These are phyloP conservation scores for Helleia helle DNA, from an alignment of 2,888 invertebrate species.

Conservation along the genomic window DNA sequence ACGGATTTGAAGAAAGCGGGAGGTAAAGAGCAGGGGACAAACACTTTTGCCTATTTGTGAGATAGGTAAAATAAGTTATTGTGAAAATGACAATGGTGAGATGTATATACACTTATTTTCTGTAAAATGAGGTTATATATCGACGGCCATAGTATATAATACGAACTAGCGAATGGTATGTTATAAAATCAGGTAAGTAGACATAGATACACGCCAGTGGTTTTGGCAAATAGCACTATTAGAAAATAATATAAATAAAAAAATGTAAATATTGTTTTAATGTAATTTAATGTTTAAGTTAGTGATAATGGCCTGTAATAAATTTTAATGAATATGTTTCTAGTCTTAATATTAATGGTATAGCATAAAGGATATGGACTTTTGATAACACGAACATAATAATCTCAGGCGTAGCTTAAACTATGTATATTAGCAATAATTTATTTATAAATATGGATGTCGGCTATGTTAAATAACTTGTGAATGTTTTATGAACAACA, in stretches of 20 bases:
- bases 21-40: constrained; percentile 32
- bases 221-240: too few relatives aligned
- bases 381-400: constrained; percentile 9
- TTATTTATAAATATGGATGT: too few relatives aligned
- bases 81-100: constrained; percentile 5
- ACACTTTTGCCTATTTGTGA: constrained; percentile 22
- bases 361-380: background rate
- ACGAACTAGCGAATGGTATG: constrained; percentile 7
- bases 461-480: too few relatives aligned
- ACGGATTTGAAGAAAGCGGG: constrained; percentile 37
- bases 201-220: too few relatives aligned
- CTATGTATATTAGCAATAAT: too few relatives aligned
- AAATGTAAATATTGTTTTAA: constrained; percentile 6
- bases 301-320: background rate
- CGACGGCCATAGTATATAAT: constrained; percentile 4
- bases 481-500: too few relatives aligned
- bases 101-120: constrained; percentile 3
- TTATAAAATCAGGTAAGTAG: constrained; percentile 3
- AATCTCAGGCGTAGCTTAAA: too few relatives aligned
- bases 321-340: constrained; percentile 1
- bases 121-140: background rate
- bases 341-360: constrained; percentile 8
- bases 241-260: constrained; percentile 1
- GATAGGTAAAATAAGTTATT: constrained; percentile 15
- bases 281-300: background rate